A percentile compares a stretch with the other conserved stretches of the same genome.
Conservation (phyloP, 2,888 invertebrate genomes). For the Lepidochitona cinerea region DNA sequence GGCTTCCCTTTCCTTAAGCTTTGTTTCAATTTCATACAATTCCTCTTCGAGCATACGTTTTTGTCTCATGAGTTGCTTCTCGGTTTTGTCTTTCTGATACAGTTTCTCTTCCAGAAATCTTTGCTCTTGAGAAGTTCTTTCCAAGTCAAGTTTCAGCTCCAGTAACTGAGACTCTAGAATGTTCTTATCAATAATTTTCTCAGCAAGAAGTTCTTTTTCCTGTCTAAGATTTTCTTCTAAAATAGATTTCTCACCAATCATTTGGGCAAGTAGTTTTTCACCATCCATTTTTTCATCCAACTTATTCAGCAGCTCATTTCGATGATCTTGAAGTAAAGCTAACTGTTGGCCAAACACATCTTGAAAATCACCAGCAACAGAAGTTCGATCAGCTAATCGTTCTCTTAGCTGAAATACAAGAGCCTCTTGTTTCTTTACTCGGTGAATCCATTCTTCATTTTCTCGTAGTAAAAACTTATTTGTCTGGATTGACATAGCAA, state of each 20-base stretch:
- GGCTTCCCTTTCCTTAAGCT: conserved; percentile 52
- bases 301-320: conserved; percentile 52
- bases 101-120: conserved; percentile 56
- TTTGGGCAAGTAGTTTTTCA: conserved; percentile 37
- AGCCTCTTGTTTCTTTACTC: conserved; percentile 55
- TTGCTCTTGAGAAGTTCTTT: conserved; percentile 47
- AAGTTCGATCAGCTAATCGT: conserved; percentile 30
- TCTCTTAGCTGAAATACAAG: conserved; percentile 48
- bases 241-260: conserved; percentile 44
- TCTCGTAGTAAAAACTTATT: conserved; percentile 51
- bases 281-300: conserved; percentile 41
- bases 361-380: conserved; percentile 37
- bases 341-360: conserved; percentile 53
- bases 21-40: conserved; percentile 51
- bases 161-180: conserved; percentile 46
- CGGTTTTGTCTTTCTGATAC: conserved; percentile 54
- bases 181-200: conserved; percentile 51
- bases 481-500: conserved; percentile 47
- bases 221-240: conserved; percentile 50
- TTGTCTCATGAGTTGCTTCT: conserved; percentile 57
- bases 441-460: conserved; percentile 45
- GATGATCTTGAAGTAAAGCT: conserved; percentile 51
- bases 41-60: conserved; percentile 58
- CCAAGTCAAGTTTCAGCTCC: conserved; percentile 45
- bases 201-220: conserved; percentile 50